These are phyloP conservation scores for Sarcophilus harrisii DNA, from an alignment of 2,797 vertebrate species.

Conservation along the genomic window DNA sequence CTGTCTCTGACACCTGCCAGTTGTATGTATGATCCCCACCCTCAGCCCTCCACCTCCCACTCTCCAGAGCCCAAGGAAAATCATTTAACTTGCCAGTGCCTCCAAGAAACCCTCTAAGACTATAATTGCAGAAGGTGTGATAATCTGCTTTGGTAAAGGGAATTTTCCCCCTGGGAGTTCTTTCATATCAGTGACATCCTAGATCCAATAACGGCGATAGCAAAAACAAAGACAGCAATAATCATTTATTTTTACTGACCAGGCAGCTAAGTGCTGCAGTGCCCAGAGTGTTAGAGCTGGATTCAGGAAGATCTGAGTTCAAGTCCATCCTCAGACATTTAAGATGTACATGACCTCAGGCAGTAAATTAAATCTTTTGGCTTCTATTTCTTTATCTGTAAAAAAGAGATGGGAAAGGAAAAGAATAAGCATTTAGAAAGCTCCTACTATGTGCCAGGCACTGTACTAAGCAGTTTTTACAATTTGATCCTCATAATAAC, in stretches of 20 bases:
- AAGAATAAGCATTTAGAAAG: neutral
- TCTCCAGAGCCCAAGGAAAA: neutral
- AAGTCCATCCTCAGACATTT: neutral
- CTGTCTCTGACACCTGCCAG: neutral
- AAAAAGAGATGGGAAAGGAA: neutral
- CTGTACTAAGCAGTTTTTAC: neutral
- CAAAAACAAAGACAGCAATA: neutral
- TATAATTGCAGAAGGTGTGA: neutral
- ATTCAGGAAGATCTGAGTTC: neutral
- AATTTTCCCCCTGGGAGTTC: neutral
- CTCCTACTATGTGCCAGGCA: neutral
- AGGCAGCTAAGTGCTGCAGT: neutral
- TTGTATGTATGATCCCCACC: neutral
- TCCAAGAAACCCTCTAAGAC: neutral
- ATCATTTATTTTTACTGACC: neutral
- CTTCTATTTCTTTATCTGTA: neutral
- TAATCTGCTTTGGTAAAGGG: neutral
- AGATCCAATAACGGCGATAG: neutral
- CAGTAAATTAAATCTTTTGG: neutral
- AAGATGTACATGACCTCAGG: neutral
- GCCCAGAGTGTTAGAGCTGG: neutral
- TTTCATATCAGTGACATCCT: neutral
- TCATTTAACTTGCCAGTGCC: neutral
- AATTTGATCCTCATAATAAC: neutral
- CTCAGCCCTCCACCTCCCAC: too few relatives aligned